Base-by-base conservation (phyloP, 2,113 vertebrate genomes). In the Calyptomena viridis region DNA sequence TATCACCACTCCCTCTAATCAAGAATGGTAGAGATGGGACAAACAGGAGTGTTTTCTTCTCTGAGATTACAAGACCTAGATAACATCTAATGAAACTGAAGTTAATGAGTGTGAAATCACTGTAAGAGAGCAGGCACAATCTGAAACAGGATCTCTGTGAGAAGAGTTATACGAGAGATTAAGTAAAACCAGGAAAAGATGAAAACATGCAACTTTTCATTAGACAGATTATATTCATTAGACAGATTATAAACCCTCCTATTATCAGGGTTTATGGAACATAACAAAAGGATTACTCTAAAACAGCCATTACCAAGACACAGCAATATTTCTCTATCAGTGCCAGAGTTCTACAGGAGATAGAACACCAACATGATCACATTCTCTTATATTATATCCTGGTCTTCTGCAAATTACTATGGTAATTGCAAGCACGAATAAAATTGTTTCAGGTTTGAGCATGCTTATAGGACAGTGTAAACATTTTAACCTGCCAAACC, bases 401-500 rank as follows among this genome's bases (percentile, higher is more conserved):
- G 39, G 52, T 66, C 4, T 37, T 77, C 27, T 85, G 83, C 83
- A 94, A 81, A 80, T 73, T 33, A 44, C 37, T 62, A 15, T 31
- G 47, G 59, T 59, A 89, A 85, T 30, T 87, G 56, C 47, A 63
- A 88, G 42, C 44, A 90, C 71, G 14, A 3, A 88, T 16, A 27
- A 75, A 63, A 50, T 20, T 66, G 31, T 77, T 93, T 78, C 80
- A 91, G 72, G 50, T 87, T 71, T 86, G n/a, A 93, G 76, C 62
- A 83, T n/a, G 52, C 72, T 85, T 24, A 39, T 7, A 62, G 56
- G 47, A 81, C 9, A 64, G 9, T 5, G 28, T 71, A 91, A 93
- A 90, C 79, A 89, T 52, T 83, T 88, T 52, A 86, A 84, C 83
- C 76, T 92, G 93, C 52, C 73, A 93, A 94, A 91, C 77, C 49